Percentiles rank a stretch among this genome's conserved stretches.
Evolutionary conservation across 2,797 vertebrate species (phyloP).

Genomic region (Hapalemur alaotrensis): DNA sequence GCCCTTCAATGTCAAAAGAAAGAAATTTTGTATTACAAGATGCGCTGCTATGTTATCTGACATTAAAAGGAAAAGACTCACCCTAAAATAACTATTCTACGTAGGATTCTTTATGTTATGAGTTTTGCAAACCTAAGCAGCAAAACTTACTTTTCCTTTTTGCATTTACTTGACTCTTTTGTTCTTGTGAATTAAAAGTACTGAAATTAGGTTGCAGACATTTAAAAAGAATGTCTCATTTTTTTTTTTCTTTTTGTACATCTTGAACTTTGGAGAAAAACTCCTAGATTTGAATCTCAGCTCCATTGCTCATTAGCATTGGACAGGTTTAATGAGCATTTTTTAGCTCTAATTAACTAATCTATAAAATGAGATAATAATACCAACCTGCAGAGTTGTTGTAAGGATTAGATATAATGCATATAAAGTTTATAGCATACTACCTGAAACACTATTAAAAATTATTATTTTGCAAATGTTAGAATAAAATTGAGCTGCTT

Average conservation of each 20-base stretch:
- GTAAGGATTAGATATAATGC: background rate
- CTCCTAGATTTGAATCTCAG: background rate
- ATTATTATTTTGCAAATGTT: background rate
- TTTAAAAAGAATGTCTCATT: background rate
- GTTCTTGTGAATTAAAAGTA: background rate
- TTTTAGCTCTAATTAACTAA: background rate
- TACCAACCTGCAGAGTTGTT: background rate
- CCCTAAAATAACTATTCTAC: background rate
- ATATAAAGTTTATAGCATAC: slow-evolving; percentile 5
- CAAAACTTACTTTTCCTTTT: background rate
- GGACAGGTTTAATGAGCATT: background rate
- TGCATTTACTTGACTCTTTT: background rate
- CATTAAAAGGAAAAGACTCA: background rate
- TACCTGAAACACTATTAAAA: background rate
- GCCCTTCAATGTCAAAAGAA: background rate
- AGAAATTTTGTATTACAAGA: slow-evolving; percentile 37
- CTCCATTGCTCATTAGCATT: background rate
- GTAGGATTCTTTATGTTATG: background rate
- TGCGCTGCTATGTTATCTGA: background rate
- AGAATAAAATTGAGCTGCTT: background rate
- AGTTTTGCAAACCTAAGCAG: background rate
- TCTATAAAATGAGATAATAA: background rate
- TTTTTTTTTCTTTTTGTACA: background rate
- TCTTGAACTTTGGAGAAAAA: slow-evolving; percentile 22
- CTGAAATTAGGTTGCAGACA: background rate